Evolutionary conservation across 1,140 invertebrate genomes (phyloP).

Genomic region (Eriocheir sinensis): DNA sequence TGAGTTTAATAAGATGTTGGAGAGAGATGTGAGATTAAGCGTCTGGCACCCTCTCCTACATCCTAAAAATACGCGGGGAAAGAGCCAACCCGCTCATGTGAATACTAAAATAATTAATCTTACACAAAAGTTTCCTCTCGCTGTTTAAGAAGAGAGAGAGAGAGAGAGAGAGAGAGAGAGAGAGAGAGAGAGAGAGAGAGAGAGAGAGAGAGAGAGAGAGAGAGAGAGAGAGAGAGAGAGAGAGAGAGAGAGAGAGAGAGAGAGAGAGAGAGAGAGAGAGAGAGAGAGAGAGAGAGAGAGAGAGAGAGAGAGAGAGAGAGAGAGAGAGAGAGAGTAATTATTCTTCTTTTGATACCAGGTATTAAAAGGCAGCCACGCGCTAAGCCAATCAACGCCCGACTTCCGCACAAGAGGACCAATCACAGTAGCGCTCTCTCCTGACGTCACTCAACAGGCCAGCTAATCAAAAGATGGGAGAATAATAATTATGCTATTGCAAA

Average conservation of each 20-base stretch:
- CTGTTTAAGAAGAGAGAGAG: background rate
- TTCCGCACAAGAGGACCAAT: background rate
- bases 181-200: background rate
- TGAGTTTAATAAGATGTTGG: no score
- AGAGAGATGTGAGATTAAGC: no score
- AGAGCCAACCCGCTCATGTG: background rate
- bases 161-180: background rate
- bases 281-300: background rate
- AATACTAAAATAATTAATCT: background rate
- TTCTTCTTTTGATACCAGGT: no score
- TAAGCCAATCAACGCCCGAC: background rate
- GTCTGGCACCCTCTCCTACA: no score
- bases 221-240: background rate
- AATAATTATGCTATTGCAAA: background rate
- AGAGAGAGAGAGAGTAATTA: background rate
- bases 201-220: background rate
- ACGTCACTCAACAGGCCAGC: background rate
- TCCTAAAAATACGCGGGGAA: no score
- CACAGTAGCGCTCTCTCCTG: background rate
- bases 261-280: background rate
- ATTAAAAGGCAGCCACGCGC: background rate
- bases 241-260: background rate
- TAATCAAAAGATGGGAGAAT: background rate
- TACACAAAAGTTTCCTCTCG: background rate
- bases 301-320: background rate